Evolutionary conservation across 1,140 invertebrate species (phyloP), one percentile per base, ranked within the genome.

Genomic region (Apocrypta bakeri): DNA sequence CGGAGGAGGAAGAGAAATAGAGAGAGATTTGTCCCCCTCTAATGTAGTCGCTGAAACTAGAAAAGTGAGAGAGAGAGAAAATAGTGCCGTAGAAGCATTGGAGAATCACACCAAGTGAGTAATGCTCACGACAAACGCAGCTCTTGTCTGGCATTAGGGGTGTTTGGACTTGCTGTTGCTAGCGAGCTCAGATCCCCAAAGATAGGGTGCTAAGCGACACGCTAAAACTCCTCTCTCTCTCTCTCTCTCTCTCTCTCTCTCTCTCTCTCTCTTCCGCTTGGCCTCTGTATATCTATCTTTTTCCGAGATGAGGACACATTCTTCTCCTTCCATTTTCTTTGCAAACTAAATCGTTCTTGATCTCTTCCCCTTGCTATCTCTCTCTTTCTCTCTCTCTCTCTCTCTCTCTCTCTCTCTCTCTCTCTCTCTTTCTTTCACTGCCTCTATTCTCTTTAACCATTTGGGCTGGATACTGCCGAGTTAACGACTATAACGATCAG

Each of bases 71-170:
- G 75, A 29, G 66, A 72, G n/a, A n/a, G n/a, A n/a, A n/a, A 72
- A 11, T 64, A 74, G 56, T 25, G 40, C 48, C 24, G 69, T 29
- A 69, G 48, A 21, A 56, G 48, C 21, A 56, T 77, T 84, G 80
- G 86, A 90, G 90, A 88, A 87, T 89, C 90, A 88, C 88, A 89
- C 89, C 91, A 89, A 92, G 90, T 92, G 91, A 92, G 91, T 92
- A 92, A 92, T 92, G 91, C 90, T 92, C 89, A 91, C 91, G 91
- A 92, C 91, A 92, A 92, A 92, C 91, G 89, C 91, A 92, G 91
- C 87, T 87, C 89, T 88, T 86, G 72, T 72, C 75, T 72, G 80
- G 79, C 73, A 84, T 83, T 82, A 83, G 84, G 83, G 82, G 87
- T 84, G 86, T 80, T 69, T 72, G 82, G 82, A 37, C 37, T 79